Conservation (phyloP, 2,888 invertebrate genomes). For the Scrobipalpa costella region DNA sequence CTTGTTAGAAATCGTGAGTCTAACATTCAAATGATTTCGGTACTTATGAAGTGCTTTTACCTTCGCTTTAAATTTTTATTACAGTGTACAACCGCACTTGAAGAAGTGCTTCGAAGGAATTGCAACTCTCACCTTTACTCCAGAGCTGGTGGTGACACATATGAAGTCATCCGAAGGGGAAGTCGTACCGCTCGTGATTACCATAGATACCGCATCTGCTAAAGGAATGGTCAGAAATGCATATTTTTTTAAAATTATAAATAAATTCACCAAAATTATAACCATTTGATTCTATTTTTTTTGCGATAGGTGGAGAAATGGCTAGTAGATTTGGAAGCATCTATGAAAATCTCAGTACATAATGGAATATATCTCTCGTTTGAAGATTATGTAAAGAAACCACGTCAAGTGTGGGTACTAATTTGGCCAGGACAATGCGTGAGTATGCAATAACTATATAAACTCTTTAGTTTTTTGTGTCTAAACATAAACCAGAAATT, state of each 20-base stretch:
- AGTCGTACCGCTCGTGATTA: conserved; percentile 86
- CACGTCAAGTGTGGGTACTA: conserved; percentile 90
- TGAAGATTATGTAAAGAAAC: conserved; percentile 84
- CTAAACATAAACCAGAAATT: too few relatives aligned
- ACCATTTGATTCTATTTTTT: background rate
- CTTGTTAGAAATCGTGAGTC: too few relatives aligned
- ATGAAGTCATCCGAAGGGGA: conserved; percentile 95
- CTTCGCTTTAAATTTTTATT: background rate
- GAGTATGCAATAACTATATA: conserved; percentile 20
- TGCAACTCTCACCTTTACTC: conserved; percentile 91
- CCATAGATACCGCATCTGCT: conserved; percentile 91
- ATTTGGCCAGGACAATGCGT: conserved; percentile 96
- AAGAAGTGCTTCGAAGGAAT: conserved; percentile 99
- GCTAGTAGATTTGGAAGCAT: conserved; percentile 91
- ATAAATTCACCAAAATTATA: too few relatives aligned
- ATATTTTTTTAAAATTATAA: too few relatives aligned
- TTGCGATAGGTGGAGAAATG: conserved; percentile 89
- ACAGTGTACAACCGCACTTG: conserved; percentile 94
- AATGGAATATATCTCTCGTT: conserved; percentile 86
- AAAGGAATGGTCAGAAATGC: conserved; percentile 87
- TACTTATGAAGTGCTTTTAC: background rate
- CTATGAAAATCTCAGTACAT: conserved; percentile 94
- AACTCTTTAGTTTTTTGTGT: background rate
- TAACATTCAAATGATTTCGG: too few relatives aligned
- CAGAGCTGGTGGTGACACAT: conserved; percentile 90